Evolutionary conservation across 2,888 invertebrate species (phyloP), one percentile per base, ranked within the genome.

Genomic region (Eueremaeus valkanovi): DNA sequence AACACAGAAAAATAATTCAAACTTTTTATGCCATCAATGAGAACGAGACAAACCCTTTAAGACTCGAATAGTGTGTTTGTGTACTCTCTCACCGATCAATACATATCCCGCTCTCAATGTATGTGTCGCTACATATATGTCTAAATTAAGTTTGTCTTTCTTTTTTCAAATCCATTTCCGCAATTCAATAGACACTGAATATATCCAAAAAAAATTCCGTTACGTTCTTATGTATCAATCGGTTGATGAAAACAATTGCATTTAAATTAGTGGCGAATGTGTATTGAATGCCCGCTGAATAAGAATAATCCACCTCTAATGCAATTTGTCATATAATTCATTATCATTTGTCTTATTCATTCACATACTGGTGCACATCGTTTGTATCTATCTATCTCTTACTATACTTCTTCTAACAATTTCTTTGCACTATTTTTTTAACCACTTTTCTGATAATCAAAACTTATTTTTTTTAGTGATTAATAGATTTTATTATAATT

Each of bases 351-450:
- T 21, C n/a, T n/a, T n/a, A n/a, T 49, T 49, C 49, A 49, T 49
- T 49, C n/a, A 49, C 18, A 21, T 45, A 24, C 55, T 24, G 29
- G 58, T 45, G 61, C 51, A 51, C 55, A 42, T 31, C 45, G 66
- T 55, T 36, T 13, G 66, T 66, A 33, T 72, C 18, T 31, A n/a
- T n/a, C n/a, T n/a, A n/a, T n/a, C n/a, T n/a, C n/a, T n/a, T n/a
- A n/a, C n/a, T n/a, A n/a, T n/a, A n/a, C n/a, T n/a, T n/a, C n/a
- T n/a, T n/a, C n/a, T n/a, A n/a, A n/a, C 18, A 61, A 29, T 31
- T n/a, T 16, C 3, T n/a, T 40, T n/a, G 70, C 63, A 45, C 40
- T 73, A 58, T 36, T 16, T 73, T 72, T 72, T 21, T 68, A 61
- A 58, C 49, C 61, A 72, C n/a, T 40, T 73, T 31, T 21, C 51